Conservation (phyloP, 2,888 invertebrate species). For the Heliconius ethilla region DNA sequence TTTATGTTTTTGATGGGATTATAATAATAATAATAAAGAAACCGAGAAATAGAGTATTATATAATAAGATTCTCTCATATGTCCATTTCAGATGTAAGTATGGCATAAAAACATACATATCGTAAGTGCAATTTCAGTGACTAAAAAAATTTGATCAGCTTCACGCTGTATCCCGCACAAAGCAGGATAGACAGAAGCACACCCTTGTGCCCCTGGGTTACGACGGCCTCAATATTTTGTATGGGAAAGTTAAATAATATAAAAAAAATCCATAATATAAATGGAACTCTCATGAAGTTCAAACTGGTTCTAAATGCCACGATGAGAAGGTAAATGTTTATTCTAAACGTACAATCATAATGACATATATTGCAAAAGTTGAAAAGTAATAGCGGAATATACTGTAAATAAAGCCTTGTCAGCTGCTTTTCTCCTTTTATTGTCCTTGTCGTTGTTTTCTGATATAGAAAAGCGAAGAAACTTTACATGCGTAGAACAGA, state of each 20-base stretch:
- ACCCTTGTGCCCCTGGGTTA: too few relatives aligned
- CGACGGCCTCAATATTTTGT: too few relatives aligned
- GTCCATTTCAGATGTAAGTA: too few relatives aligned
- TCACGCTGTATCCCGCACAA: too few relatives aligned
- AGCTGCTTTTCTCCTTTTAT: slow-evolving; percentile 35
- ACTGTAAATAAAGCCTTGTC: slow-evolving; percentile 33
- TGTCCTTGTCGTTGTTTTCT: slow-evolving; percentile 36
- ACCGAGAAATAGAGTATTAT: neutral
- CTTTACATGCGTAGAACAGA: slow-evolving; percentile 30
- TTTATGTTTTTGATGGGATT: too few relatives aligned
- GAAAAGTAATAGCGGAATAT: slow-evolving; percentile 37
- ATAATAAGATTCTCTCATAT: neutral
- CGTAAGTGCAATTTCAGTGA: too few relatives aligned
- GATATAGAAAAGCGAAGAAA: slow-evolving; percentile 30
- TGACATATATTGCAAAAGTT: slow-evolving; percentile 39
- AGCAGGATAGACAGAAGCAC: too few relatives aligned
- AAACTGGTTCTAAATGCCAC: neutral
- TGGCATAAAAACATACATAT: too few relatives aligned
- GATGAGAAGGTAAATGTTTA: slow-evolving; percentile 12
- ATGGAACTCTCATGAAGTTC: neutral
- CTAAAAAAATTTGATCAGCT: too few relatives aligned
- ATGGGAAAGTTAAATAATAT: too few relatives aligned
- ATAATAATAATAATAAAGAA: too few relatives aligned
- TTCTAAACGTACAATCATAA: slow-evolving; percentile 22
- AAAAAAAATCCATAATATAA: neutral